Base-by-base conservation (phyloP, 2,113 vertebrate genomes). In the Xiphophorus maculatus region DNA sequence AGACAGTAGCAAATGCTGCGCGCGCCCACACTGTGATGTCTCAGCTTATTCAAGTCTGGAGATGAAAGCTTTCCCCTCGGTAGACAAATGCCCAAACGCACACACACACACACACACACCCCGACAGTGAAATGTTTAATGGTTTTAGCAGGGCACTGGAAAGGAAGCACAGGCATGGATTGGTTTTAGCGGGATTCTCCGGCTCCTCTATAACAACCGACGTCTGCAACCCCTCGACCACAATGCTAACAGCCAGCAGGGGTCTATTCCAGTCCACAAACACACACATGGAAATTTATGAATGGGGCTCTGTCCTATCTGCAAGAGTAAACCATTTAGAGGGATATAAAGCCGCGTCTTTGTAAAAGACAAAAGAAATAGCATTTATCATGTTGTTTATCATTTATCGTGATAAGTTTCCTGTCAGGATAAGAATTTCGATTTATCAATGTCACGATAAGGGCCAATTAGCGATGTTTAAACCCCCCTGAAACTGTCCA, bases 1-100 rank as follows among this genome's bases (percentile, higher is more conserved):
- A 88, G 89, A 82, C 83, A 64, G 85, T 82, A 66, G 75, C 91
- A 93, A 93, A 93, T 93, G 90, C 87, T 33, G 77, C 69, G 76
- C 74, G 35, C 87, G 62, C 84, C 69, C 22, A 79, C 80, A 84
- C 86, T 88, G 90, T 12, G 92, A 88, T 89, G 86, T 85, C 76
- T 73, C 58, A 60, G 79, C 63, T 63, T 80, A 80, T 91, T 93
- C 86, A 87, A 87, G 89, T 91, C 89, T 88, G 84, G 71, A 74
- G 89, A 91, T 89, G 87, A 90, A 90, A 92, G 85, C 75, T 73
- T 37, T 35, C 51, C 42, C 66, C 88, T 44, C 27, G 15, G 66
- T 66, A 33, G 66, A 60, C 70, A 73, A 62, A 71, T n/a, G 28
- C 63, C 69, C n/a, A 69, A 68, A 79, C 28, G 70, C 30, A 63